Evolutionary conservation across 2,888 invertebrate genomes (phyloP), one percentile per base, ranked within the genome.

Genomic region (Drosophila anomelani): DNA sequence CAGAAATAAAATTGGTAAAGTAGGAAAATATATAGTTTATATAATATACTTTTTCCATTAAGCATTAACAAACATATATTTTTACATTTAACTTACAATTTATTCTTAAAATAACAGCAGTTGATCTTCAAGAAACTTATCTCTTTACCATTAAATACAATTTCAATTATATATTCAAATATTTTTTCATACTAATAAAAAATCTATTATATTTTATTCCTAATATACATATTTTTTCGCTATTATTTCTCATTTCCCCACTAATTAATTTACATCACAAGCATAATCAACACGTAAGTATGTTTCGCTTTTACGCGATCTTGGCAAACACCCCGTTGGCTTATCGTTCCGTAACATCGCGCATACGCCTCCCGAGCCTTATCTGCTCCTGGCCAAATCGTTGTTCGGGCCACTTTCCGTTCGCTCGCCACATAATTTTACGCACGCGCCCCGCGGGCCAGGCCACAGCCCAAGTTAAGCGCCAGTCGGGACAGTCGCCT

Each of bases 361-460:
- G 64, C n/a, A 43, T 20, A 46, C 62, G 62, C 62, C 61, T 62
- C 34, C 20, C 32, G 7, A 36, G 51, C 46, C 57, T 68, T 69
- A 70, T 70, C 66, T 29, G 36, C 72, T 70, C 32, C 36, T 70
- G 49, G 49, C 51, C 72, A 60, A 60, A 70, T 55, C 66, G 71
- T 32, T 72, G 62, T 66, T 66, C 62, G 41, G 41, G 64, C 64
- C 46, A 46, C 67, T 55, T 66, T 67, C 56, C 56, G 55, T 32
- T 47, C 34, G 23, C 54, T 54, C 15, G 67, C 67, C 67, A 67
- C 49, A 68, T 67, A 67, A 68, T 74, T 79, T 75, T 67, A 79
- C 53, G 69, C 84, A 81, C 81, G 81, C 77, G 70, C 71, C 72
- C 81, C 79, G 73, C 57, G 44, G 58, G 81, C 68, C 67, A 69